These are phyloP conservation scores for Synanthedon andrenaeformis DNA, from an alignment of 2,888 invertebrate species.

Conservation along the genomic window DNA sequence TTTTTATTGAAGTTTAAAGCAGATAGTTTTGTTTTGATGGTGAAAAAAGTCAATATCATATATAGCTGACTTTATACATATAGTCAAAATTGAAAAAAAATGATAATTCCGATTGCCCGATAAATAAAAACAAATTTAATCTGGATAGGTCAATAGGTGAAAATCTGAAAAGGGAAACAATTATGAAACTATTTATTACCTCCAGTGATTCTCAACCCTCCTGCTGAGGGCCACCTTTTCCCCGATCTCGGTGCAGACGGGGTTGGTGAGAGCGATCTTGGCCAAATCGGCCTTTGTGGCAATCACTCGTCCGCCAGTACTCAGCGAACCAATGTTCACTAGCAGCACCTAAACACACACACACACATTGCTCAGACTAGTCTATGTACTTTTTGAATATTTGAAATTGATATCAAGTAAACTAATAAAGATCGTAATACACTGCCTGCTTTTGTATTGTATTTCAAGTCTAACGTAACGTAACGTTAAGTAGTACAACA, in stretches of 20 bases:
- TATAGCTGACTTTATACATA: too few species aligned
- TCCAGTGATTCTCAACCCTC: slow-evolving; percentile 99
- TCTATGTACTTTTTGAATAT: background rate
- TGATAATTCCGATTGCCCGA: too few species aligned
- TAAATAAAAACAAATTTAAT: too few species aligned
- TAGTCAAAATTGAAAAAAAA: too few species aligned
- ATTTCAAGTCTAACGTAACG: too few species aligned
- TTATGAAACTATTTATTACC: slow-evolving; percentile 65
- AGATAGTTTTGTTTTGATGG: too few species aligned
- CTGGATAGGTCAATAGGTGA: background rate
- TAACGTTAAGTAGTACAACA: too few species aligned
- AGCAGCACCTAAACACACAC: slow-evolving; percentile 76
- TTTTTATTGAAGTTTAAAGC: too few species aligned
- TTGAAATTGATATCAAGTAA: background rate
- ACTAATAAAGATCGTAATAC: too few species aligned
- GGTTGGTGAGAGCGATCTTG: slow-evolving; percentile 95
- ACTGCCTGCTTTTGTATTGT: too few species aligned
- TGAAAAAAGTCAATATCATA: too few species aligned
- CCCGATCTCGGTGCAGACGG: slow-evolving; percentile 98
- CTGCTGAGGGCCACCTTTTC: slow-evolving; percentile 99
- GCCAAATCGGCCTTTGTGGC: slow-evolving; percentile 97
- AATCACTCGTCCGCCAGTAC: slow-evolving; percentile 95
- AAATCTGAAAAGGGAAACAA: slow-evolving; percentile 2
- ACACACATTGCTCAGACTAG: slow-evolving; percentile 6
- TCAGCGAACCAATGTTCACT: slow-evolving; percentile 98